phyloP scores from a whole-genome alignment of 2,113 vertebrate genomes.

The Xyliphius kryptos region DNA sequence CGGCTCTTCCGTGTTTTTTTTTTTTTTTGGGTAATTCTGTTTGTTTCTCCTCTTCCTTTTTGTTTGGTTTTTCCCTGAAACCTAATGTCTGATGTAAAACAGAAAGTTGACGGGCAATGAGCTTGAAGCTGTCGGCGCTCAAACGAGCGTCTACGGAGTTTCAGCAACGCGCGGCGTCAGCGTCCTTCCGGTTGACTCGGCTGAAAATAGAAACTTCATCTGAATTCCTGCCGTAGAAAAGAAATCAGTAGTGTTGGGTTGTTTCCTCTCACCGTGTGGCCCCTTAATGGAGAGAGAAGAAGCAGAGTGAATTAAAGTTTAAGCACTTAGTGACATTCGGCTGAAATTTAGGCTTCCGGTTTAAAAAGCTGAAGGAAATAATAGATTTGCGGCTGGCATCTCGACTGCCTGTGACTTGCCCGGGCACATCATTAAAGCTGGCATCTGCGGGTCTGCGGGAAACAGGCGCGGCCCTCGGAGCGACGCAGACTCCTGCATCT shows the following conservation, averaged over 20 bases:
- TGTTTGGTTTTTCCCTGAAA: not conserved
- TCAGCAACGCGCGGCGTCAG: slow-evolving; percentile 37
- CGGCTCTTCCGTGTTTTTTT: not conserved
- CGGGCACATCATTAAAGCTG: slow-evolving; percentile 65
- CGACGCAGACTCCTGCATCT: slow-evolving; percentile 73
- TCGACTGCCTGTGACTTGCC: slow-evolving; percentile 47
- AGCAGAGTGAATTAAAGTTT: slow-evolving; percentile 62
- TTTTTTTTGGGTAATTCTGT: not conserved
- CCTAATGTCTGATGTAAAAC: not conserved
- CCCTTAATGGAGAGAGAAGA: slow-evolving; percentile 50
- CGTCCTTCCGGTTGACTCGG: not conserved
- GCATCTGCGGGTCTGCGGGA: slow-evolving; percentile 63
- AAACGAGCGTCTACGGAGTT: slow-evolving; percentile 25
- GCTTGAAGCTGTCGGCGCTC: not conserved
- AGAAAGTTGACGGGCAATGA: slow-evolving; percentile 3
- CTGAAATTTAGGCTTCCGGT: slow-evolving; percentile 55
- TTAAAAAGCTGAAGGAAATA: slow-evolving; percentile 57
- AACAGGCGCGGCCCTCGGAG: slow-evolving; percentile 67
- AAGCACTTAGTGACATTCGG: slow-evolving; percentile 51
- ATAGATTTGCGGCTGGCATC: slow-evolving; percentile 60
- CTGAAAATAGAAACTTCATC: too few species aligned
- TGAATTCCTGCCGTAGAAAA: not conserved
- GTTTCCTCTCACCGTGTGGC: slow-evolving; percentile 51
- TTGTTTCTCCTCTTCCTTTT: not conserved
- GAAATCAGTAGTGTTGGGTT: not conserved